phyloP scores from a whole-genome alignment of 2,113 vertebrate species.

The Caretta caretta region DNA sequence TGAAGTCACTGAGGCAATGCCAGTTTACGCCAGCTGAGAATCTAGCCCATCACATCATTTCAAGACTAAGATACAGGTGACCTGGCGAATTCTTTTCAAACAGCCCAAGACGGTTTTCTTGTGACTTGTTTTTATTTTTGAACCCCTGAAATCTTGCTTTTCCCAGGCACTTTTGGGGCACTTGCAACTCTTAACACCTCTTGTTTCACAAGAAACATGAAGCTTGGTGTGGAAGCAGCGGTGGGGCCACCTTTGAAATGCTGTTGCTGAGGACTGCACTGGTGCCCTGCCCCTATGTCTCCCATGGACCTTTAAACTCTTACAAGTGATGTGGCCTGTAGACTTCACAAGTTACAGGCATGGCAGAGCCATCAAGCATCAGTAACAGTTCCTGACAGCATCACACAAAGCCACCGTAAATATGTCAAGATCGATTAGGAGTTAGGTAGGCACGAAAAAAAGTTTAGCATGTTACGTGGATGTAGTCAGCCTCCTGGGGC shows the following conservation, averaged over 20 bases:
- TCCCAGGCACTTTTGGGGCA: background rate
- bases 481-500: background rate
- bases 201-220: background rate
- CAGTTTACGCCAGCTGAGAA: background rate
- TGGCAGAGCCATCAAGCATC: background rate
- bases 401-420: fast-evolving
- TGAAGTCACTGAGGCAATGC: background rate
- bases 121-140: background rate
- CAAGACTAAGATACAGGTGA: background rate
- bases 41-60: background rate
- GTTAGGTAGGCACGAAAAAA: background rate
- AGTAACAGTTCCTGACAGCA: background rate
- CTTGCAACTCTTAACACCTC: background rate
- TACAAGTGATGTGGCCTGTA: fast-evolving
- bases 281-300: background rate
- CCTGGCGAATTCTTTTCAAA: background rate
- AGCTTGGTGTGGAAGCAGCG: background rate
- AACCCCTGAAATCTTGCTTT: background rate
- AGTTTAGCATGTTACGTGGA: fast-evolving
- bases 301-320: background rate
- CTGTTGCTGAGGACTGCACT: background rate
- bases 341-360: background rate
- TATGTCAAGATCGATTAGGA: background rate
- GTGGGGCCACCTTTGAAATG: background rate
- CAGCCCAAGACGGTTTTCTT: background rate